Percentiles rank a stretch among this genome's conserved stretches.
Conservation (phyloP, 2,888 invertebrate genomes). For the Phrixothrix hirtus region DNA sequence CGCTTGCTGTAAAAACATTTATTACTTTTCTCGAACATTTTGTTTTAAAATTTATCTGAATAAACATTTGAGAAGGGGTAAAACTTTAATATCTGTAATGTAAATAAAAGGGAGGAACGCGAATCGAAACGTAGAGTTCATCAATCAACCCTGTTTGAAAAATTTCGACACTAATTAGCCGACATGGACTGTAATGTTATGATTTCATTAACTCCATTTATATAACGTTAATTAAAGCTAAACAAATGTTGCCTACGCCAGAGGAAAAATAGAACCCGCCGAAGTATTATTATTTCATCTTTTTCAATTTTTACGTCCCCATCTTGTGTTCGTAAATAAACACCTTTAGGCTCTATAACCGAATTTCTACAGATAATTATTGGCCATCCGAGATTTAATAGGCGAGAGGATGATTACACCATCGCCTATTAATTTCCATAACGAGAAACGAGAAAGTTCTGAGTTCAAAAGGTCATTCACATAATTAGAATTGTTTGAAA, state of each 20-base stretch:
- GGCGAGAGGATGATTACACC: neutral
- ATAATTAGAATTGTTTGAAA: neutral
- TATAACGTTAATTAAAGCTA: conserved; percentile 27
- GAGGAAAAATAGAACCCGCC: no score
- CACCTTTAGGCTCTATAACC: no score
- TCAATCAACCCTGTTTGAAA: neutral
- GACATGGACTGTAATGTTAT: conserved; percentile 21
- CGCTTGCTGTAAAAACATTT: neutral
- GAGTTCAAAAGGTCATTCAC: neutral
- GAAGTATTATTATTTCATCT: no score
- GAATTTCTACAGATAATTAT: neutral
- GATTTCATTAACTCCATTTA: conserved; percentile 26
- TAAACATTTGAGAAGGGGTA: neutral
- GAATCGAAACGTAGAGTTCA: neutral
- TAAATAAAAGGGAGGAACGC: neutral
- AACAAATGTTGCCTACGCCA: conserved; percentile 21
- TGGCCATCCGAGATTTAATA: neutral
- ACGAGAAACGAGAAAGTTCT: neutral
- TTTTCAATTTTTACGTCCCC: no score
- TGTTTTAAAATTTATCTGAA: neutral
- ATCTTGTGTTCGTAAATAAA: no score
- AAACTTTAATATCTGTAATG: neutral
- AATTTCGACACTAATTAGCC: neutral
- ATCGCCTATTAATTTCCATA: neutral
- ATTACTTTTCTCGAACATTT: neutral